phyloP scores from a whole-genome alignment of 2,113 vertebrate species.

The Leucopsar rothschildi region DNA sequence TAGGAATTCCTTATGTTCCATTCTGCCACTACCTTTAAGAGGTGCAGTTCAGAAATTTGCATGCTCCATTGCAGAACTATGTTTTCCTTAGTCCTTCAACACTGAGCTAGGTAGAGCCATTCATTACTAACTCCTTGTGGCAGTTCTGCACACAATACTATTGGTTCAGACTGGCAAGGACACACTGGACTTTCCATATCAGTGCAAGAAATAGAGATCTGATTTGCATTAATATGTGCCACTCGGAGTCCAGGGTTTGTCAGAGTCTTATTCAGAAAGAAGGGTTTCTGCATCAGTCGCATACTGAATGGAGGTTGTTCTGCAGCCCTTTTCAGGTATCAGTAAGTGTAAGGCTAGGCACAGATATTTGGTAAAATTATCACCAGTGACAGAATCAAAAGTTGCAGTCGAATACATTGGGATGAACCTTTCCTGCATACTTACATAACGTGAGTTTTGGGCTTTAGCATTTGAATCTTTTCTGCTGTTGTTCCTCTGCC shows the following conservation, averaged over 20 bases:
- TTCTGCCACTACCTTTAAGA: neutral
- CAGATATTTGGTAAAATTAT: neutral
- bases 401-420: neutral
- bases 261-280: neutral
- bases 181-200: neutral
- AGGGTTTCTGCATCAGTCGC: neutral
- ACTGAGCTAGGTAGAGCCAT: neutral
- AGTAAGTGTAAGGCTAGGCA: neutral
- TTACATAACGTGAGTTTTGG: neutral
- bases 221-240: neutral
- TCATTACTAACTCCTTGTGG: neutral
- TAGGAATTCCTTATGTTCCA: neutral
- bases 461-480: neutral
- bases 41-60: neutral
- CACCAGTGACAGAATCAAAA: neutral
- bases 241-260: neutral
- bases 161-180: neutral
- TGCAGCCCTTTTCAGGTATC: neutral
- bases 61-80: neutral
- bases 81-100: neutral
- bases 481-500: neutral
- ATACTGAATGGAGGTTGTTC: neutral
- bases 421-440: neutral
- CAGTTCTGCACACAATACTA: neutral
- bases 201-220: neutral